phyloP scores from a whole-genome alignment of 2,113 vertebrate species.

The Oreotrochilus melanogaster region DNA sequence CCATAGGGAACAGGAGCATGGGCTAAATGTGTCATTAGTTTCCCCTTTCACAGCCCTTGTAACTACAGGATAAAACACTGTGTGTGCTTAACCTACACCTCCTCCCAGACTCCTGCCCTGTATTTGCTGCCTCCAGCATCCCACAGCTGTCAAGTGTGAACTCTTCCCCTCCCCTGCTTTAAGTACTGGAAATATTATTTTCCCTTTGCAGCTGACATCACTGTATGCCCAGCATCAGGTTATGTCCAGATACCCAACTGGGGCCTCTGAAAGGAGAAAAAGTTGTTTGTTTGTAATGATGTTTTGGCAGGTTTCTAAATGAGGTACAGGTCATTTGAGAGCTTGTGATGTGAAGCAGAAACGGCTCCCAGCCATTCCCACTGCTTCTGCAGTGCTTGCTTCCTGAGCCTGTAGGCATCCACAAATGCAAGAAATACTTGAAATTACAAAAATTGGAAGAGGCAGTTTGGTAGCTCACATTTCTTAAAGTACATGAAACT shows the following conservation, averaged over 20 bases:
- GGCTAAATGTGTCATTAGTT: not conserved
- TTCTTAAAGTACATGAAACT: constrained; percentile 28
- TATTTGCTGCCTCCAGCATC: not conserved
- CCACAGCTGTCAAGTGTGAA: not conserved
- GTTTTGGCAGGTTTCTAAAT: constrained; percentile 13
- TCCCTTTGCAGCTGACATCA: not conserved
- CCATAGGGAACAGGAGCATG: rapidly evolving
- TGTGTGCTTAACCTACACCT: not conserved
- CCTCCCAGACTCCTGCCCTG: not conserved
- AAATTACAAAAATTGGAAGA: constrained; percentile 42
- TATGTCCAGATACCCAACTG: not conserved
- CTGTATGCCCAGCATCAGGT: not conserved
- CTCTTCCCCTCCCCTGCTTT: not conserved
- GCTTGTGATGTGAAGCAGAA: not conserved
- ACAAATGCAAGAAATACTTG: constrained; percentile 18
- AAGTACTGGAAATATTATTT: not conserved
- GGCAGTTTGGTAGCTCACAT: constrained; percentile 35
- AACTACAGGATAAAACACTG: not conserved
- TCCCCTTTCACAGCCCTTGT: not conserved
- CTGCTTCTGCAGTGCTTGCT: not conserved
- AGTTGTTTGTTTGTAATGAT: not conserved
- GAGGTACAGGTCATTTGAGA: not conserved
- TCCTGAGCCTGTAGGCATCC: not conserved
- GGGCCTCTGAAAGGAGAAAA: not conserved
- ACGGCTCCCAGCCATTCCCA: not conserved